A percentile compares a stretch with the other conserved stretches of the same genome.
These are phyloP conservation scores for Trinorchestia longiramus DNA, from an alignment of 1,140 invertebrate genomes.

Conservation along the genomic window DNA sequence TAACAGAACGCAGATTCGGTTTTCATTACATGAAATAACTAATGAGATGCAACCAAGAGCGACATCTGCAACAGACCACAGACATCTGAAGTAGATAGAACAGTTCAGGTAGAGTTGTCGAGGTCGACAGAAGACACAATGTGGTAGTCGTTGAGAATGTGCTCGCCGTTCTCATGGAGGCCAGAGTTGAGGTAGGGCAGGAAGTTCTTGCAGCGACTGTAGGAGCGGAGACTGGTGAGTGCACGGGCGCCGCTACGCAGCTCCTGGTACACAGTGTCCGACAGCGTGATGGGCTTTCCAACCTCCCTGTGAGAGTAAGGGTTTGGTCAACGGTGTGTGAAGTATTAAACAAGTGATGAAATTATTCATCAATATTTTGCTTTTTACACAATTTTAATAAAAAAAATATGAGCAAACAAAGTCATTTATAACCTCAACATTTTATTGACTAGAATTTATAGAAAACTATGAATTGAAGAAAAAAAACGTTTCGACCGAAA, in stretches of 20 bases:
- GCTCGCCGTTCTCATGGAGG: constrained; percentile 6
- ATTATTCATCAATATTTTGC: no score
- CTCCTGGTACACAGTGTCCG: neutral
- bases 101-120: neutral
- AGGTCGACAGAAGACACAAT: constrained; percentile 14
- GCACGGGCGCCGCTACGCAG: neutral
- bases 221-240: neutral
- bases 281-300: neutral
- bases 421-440: no score
- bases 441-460: no score
- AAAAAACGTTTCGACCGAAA: no score
- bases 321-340: no score
- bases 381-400: no score
- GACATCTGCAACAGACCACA: neutral
- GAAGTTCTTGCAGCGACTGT: constrained; percentile 38
- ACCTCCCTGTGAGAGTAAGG: neutral
- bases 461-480: no score
- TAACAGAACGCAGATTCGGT: no score
- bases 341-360: no score
- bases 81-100: neutral
- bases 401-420: no score
- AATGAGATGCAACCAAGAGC: neutral
- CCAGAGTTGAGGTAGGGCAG: neutral
- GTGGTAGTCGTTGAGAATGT: constrained; percentile 33
- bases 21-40: no score